These are phyloP conservation scores for Resseliella maxima DNA, from an alignment of 2,888 invertebrate species.

Conservation along the genomic window DNA sequence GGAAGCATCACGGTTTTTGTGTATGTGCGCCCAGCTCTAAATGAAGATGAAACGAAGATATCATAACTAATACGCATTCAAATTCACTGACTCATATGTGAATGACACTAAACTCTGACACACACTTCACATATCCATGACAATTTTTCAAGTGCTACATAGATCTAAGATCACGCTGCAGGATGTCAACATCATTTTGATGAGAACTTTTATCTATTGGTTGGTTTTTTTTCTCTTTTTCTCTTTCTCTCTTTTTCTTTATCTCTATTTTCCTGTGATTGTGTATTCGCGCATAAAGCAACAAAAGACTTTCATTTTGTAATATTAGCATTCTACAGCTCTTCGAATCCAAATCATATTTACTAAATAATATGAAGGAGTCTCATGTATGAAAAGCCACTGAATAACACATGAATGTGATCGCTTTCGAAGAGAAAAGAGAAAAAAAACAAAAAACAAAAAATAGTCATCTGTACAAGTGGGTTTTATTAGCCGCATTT, in stretches of 20 bases:
- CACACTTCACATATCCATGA: slow-evolving; percentile 30
- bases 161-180: neutral
- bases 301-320: neutral
- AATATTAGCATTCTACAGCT: slow-evolving; percentile 36
- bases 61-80: slow-evolving; percentile 44
- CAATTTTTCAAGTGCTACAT: slow-evolving; percentile 29
- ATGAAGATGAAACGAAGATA: slow-evolving; percentile 47
- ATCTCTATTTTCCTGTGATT: neutral
- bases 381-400: slow-evolving; percentile 6
- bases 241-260: neutral
- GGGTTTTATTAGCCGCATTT: slow-evolving; percentile 27
- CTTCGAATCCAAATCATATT: neutral
- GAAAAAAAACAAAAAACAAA: neutral
- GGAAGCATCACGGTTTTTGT: neutral
- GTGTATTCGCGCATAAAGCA: neutral
- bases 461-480: neutral
- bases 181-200: neutral
- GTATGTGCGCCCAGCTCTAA: neutral
- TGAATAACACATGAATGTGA: slow-evolving; percentile 1
- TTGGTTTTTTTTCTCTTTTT: neutral
- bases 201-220: neutral
- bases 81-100: slow-evolving; percentile 52
- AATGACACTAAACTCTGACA: slow-evolving; percentile 53
- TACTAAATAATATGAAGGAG: neutral
- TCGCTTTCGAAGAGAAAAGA: neutral